Conservation (phyloP, 2,113 vertebrate species). For the Ophiodon elongatus region DNA sequence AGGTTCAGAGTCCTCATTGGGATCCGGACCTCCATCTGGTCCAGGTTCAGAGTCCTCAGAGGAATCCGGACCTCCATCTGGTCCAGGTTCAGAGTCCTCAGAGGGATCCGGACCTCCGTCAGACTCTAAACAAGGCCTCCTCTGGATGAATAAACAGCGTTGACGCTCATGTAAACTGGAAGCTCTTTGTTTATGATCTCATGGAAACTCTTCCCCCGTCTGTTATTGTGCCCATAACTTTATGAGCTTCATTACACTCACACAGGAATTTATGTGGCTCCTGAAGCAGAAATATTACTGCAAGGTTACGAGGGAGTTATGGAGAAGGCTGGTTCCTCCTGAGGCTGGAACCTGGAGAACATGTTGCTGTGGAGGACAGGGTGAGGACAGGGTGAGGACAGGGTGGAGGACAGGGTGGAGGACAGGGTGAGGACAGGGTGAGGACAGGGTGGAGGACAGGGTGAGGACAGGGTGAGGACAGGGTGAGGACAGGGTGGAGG, state of each 20-base stretch:
- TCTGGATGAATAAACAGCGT: background rate
- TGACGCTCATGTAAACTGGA: background rate
- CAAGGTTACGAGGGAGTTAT: constrained; percentile 32
- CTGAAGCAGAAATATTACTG: constrained; percentile 3
- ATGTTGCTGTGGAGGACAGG: background rate
- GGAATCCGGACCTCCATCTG: too few relatives aligned
- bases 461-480: too few relatives aligned
- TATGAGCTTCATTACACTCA: constrained; percentile 45
- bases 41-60: too few relatives aligned
- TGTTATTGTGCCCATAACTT: constrained; percentile 16
- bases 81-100: too few relatives aligned
- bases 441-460: too few relatives aligned
- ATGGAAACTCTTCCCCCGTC: constrained; percentile 18
- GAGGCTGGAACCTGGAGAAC: constrained; percentile 10
- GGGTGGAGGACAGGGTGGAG: too few relatives aligned
- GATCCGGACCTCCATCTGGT: too few relatives aligned
- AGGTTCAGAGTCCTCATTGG: too few relatives aligned
- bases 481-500: too few relatives aligned
- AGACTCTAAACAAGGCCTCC: background rate
- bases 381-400: too few relatives aligned
- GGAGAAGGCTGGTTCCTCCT: background rate
- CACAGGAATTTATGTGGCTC: constrained; percentile 53
- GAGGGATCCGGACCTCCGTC: too few relatives aligned
- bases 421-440: too few relatives aligned
- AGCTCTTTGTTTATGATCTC: constrained; percentile 2